Base-by-base conservation (phyloP, 2,797 vertebrate species). In the Myotis vivesi region DNA sequence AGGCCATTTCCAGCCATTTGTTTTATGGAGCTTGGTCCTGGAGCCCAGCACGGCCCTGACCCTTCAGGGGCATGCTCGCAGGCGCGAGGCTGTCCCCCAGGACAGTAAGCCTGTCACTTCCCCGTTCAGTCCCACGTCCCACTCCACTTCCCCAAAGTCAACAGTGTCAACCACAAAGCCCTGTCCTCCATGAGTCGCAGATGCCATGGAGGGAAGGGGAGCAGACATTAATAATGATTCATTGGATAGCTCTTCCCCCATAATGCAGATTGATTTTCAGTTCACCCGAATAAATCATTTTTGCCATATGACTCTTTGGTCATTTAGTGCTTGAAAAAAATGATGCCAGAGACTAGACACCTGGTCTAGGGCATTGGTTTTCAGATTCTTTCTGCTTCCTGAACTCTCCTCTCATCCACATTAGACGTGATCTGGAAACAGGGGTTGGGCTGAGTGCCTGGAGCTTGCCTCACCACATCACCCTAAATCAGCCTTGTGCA, bases 1-100 rank as follows among this genome's bases (percentile, higher is more conserved):
- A 97, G 97, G 96, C 95, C 96, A 84, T 93, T 87, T 93, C 49
- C 68, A 94, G 92, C 84, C 90, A 53, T 95, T 93, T 92, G 89
- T 95, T 97, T 96, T 77, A 93, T 96, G 83, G 89, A 81, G 44
- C 90, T 91, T 30, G 89, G 64, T 79, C 95, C 83, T 87, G 49
- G 86, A 95, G 28, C 30, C 81, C 69, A 71, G 89, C 62, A 13
- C 81, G 4, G 6, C 73, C 80, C 79, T 92, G 84, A 84, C 93
- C 87, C 94, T 79, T 66, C 89, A 76, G 80, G 83, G 89, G 28
- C 49, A 6, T 4, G n/a, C 10, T 16, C 51, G 9, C 69, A 91
- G 71, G 30, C 84, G 30, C 16, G 20, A 77, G 28, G 41, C 84
- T 92, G 69, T 89, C 72, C 92, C 49, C 3, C 5, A 72, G 57